Evolutionary conservation across 2,113 vertebrate genomes (phyloP), one percentile per base, ranked within the genome.

Genomic region (Pagrus major): DNA sequence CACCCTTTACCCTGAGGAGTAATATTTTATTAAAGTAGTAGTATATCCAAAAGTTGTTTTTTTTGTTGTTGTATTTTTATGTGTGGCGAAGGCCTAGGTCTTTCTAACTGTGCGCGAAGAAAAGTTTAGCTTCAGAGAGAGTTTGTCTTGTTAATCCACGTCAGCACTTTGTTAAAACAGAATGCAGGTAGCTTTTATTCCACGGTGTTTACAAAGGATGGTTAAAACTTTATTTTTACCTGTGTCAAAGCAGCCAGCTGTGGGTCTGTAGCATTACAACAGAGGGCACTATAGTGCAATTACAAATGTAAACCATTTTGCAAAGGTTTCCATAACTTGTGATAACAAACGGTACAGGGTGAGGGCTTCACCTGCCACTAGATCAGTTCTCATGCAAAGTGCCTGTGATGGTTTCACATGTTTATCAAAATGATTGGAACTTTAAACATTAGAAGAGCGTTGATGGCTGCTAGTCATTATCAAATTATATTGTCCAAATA

Each of bases 221-320:
- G 47, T 8, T n/a, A 5, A 59, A 42, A 60, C 23, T 41, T 31
- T 44, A 41, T 7, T 29, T 39, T 51, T 25, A 23, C 29, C 14
- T 37, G 23, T 63, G 16, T 37, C 23, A 61, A 64, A 7, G 42
- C 25, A 12, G 47, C 7, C 10, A 64, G 65, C 20, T 20, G 29
- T 21, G 11, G 2, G 16, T 31, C 20, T 55, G 31, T 73, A 23
- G 12, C 39, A 59, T 39, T 47, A 64, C 65, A 67, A 81, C 21
- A 68, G 75, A 81, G 65, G 71, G 74, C 76, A 76, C 71, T 52
- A 41, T 23, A 47, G 66, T 49, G 31, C 55, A 65, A 51, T 20
- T 60, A 25, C 10, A 49, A 21, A 2, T 46, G 37, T 35, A 41
- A 49, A 41, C 3, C 10, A 14, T 27, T 25, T 33, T 18, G 14